Evolutionary conservation across 2,797 vertebrate species (phyloP).

Genomic region (Lemur catta): DNA sequence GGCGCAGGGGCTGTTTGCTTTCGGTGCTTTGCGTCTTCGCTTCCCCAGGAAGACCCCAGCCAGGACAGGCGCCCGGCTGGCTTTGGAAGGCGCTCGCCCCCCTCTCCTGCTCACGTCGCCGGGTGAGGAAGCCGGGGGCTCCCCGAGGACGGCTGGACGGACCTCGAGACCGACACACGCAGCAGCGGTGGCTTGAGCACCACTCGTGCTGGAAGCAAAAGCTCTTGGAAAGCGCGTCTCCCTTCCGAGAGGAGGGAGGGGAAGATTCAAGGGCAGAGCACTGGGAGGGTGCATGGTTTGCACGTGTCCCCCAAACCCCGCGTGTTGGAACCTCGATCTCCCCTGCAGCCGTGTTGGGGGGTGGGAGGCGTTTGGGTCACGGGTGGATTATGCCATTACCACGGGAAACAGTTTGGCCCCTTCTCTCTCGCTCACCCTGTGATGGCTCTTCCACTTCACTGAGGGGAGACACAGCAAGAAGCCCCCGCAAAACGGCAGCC

Average conservation of each 20-base stretch:
- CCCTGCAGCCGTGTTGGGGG: background rate
- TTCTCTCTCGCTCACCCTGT: background rate
- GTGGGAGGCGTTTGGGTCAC: accelerated
- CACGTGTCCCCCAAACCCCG: background rate
- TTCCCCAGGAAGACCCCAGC: background rate
- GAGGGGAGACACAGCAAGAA: background rate
- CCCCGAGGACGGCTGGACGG: background rate
- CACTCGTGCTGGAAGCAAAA: background rate
- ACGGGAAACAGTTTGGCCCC: background rate
- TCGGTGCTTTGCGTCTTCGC: background rate
- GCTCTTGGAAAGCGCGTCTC: background rate
- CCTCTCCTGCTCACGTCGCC: background rate
- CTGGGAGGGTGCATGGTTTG: background rate
- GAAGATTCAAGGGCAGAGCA: background rate
- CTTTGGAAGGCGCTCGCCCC: background rate
- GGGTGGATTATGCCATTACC: background rate
- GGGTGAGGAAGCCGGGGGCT: background rate
- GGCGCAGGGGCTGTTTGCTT: background rate
- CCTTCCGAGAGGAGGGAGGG: background rate
- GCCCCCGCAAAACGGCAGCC: background rate
- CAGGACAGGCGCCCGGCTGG: background rate
- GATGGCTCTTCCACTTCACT: too few species aligned
- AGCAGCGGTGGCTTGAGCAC: background rate
- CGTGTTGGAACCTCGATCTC: background rate
- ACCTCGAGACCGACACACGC: background rate